Percentiles rank a stretch among this genome's conserved stretches.
Conservation (phyloP, 2,888 invertebrate species). For the Habroteleia sp. region DNA sequence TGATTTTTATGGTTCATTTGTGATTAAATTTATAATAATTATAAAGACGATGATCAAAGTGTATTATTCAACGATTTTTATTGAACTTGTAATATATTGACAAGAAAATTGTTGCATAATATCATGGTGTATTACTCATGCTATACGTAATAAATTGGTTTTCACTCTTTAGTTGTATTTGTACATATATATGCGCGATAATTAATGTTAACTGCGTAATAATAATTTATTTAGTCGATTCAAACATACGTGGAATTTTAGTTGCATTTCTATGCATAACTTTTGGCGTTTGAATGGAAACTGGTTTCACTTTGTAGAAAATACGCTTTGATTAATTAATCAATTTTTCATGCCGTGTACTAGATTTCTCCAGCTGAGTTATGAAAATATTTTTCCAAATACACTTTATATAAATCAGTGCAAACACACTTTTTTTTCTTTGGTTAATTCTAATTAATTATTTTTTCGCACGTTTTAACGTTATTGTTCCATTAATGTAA, state of each 20-base stretch:
- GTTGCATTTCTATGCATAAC: constrained; percentile 14
- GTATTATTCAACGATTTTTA: constrained; percentile 16
- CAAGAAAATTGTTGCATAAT: constrained; percentile 45
- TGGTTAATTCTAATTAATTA: too few species aligned
- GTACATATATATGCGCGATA: constrained; percentile 17
- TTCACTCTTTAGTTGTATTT: constrained; percentile 48
- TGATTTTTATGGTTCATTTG: constrained; percentile 29
- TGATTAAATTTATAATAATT: constrained; percentile 12
- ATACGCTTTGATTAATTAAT: too few species aligned
- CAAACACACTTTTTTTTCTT: too few species aligned
- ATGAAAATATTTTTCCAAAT: too few species aligned
- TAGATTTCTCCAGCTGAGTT: too few species aligned
- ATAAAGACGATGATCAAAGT: constrained; percentile 7
- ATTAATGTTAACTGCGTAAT: constrained; percentile 31
- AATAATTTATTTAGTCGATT: constrained; percentile 32
- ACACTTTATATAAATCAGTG: too few species aligned
- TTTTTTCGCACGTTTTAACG: too few species aligned
- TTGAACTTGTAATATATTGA: constrained; percentile 29
- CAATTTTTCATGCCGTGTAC: too few species aligned
- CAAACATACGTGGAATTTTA: constrained; percentile 24
- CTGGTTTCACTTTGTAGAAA: constrained; percentile 8
- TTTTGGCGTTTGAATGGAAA: constrained; percentile 29
- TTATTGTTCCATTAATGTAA: too few species aligned
- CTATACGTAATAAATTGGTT: constrained; percentile 43
- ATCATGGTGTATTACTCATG: constrained; percentile 15